phyloP scores from a whole-genome alignment of 2,797 vertebrate species.

The Myotis planiceps region DNA sequence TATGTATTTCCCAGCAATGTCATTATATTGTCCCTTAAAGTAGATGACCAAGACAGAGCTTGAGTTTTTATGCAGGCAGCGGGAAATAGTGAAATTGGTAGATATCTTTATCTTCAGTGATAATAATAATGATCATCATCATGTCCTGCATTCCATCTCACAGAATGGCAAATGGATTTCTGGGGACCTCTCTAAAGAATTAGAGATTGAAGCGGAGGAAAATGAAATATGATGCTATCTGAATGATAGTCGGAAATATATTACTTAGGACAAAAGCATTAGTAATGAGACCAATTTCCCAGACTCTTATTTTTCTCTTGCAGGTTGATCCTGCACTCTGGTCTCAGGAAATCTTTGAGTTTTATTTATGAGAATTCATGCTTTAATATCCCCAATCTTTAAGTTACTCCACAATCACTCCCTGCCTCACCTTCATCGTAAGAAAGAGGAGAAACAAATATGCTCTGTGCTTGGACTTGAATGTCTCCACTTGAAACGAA shows the following conservation, averaged over 20 bases:
- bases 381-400: neutral
- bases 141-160: slow-evolving; percentile 53
- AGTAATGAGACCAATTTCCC: slow-evolving; percentile 42
- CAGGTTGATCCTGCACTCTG: neutral
- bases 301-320: neutral
- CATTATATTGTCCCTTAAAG: slow-evolving; percentile 55
- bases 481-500: neutral
- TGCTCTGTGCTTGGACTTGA: neutral
- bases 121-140: slow-evolving; percentile 53
- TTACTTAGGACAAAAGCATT: slow-evolving; percentile 54
- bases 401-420: neutral
- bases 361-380: slow-evolving; percentile 20
- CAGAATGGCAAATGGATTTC: slow-evolving; percentile 64
- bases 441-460: neutral
- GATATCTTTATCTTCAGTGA: slow-evolving; percentile 63
- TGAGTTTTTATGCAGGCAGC: slow-evolving; percentile 69
- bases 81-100: slow-evolving; percentile 63
- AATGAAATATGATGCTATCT: slow-evolving; percentile 72
- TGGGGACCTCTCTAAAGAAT: slow-evolving; percentile 60
- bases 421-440: neutral
- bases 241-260: slow-evolving; percentile 68
- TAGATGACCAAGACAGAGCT: slow-evolving; percentile 51
- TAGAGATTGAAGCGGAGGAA: slow-evolving; percentile 17
- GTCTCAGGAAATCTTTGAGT: slow-evolving; percentile 24
- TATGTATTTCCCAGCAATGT: slow-evolving; percentile 56